Percentiles rank a stretch among this genome's conserved stretches.
These are phyloP conservation scores for Dendrolimus pini DNA, from an alignment of 2,888 invertebrate species.

Conservation along the genomic window DNA sequence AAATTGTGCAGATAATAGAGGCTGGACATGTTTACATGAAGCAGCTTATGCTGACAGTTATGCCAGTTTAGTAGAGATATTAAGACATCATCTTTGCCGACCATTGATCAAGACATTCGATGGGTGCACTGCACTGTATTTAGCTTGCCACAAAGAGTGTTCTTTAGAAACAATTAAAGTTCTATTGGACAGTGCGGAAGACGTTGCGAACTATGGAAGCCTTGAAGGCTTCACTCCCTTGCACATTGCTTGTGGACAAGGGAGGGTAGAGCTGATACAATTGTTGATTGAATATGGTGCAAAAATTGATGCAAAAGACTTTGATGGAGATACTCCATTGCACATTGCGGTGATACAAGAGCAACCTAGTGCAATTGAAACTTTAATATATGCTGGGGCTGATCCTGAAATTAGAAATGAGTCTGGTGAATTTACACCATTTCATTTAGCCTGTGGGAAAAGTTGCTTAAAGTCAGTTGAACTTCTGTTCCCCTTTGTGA, in stretches of 20 bases:
- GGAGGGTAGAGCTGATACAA: constrained; percentile 50
- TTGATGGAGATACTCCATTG: constrained; percentile 67
- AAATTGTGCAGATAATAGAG: constrained; percentile 67
- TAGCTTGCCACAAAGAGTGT: constrained; percentile 51
- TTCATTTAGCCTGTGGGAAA: constrained; percentile 62
- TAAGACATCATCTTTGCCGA: constrained; percentile 46
- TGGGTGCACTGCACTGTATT: constrained; percentile 65
- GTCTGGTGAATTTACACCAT: constrained; percentile 45
- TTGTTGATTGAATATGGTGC: constrained; percentile 57
- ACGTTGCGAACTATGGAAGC: constrained; percentile 61
- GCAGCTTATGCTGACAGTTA: constrained; percentile 62
- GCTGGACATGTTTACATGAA: constrained; percentile 73
- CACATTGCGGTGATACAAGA: constrained; percentile 56
- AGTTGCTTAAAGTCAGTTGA: constrained; percentile 45
- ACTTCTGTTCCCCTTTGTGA: constrained; percentile 46
- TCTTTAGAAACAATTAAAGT: constrained; percentile 48
- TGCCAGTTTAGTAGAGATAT: constrained; percentile 46
- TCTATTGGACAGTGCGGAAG: constrained; percentile 45
- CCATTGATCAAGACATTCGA: constrained; percentile 60
- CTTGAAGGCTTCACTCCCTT: constrained; percentile 65
- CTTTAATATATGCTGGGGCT: constrained; percentile 59
- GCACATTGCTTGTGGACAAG: constrained; percentile 56
- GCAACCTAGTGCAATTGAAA: constrained; percentile 39
- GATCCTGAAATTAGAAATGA: constrained; percentile 53
- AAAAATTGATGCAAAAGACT: constrained; percentile 57